phyloP scores from a whole-genome alignment of 2,113 vertebrate genomes.

The Myanophis thanlyinensis region DNA sequence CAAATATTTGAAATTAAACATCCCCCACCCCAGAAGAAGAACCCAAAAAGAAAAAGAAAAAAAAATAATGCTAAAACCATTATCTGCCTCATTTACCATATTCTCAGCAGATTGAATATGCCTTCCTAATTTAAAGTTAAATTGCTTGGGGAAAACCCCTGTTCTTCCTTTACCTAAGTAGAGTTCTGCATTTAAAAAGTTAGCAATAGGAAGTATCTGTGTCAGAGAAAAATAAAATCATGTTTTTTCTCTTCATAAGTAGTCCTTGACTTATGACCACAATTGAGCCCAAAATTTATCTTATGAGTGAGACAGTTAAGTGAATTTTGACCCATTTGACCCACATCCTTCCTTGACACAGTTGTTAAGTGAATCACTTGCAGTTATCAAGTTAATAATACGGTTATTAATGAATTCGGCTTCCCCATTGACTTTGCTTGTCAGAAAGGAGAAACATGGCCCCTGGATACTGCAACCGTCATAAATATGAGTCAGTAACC shows the following conservation, averaged over 20 bases:
- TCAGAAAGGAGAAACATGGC: neutral
- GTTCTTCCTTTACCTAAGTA: neutral
- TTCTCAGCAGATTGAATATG: neutral
- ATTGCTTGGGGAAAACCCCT: neutral
- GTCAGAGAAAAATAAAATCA: neutral
- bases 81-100: neutral
- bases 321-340: neutral
- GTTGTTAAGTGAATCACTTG: neutral
- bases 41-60: neutral
- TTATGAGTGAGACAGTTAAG: neutral
- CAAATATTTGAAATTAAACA: neutral
- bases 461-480: neutral
- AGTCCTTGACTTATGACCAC: neutral
- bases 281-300: neutral
- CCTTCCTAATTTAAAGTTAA: neutral
- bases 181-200: neutral
- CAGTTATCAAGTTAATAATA: neutral
- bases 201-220: neutral
- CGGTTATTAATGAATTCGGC: neutral
- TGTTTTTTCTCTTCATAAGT: neutral
- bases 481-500: neutral
- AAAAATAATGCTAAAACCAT: neutral
- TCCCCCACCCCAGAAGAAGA: neutral
- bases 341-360: neutral
- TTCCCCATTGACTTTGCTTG: neutral